A percentile compares a stretch with the other conserved stretches of the same genome.
Conservation (phyloP, 2,797 vertebrate genomes). For the Alcedo quadribrachys region DNA sequence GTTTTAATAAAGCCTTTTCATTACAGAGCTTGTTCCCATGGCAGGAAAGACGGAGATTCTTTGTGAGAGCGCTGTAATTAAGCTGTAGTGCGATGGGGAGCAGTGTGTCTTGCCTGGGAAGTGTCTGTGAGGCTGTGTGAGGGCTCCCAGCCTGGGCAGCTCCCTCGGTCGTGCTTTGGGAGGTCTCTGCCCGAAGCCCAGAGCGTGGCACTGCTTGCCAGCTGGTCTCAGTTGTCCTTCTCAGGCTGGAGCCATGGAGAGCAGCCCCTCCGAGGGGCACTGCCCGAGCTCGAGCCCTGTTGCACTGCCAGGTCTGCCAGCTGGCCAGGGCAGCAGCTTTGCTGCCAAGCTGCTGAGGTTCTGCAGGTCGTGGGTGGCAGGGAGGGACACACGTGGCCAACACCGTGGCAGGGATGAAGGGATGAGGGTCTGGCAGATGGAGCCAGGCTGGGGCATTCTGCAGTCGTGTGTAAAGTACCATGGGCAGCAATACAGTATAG, state of each 20-base stretch:
- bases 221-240: not conserved
- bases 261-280: not conserved
- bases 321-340: not conserved
- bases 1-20: slow-evolving; percentile 59
- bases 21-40: slow-evolving; percentile 15
- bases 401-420: fast-evolving
- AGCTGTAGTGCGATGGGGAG: not conserved
- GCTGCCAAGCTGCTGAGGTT: not conserved
- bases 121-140: no score
- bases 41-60: slow-evolving; percentile 14
- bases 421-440: fast-evolving
- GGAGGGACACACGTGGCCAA: fast-evolving
- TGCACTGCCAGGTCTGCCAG: not conserved
- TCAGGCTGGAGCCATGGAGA: not conserved
- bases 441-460: not conserved
- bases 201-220: fast-evolving
- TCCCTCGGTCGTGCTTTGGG: no score
- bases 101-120: not conserved
- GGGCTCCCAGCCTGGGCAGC: no score
- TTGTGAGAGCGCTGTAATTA: not conserved
- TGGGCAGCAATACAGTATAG: not conserved
- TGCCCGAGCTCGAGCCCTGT: not conserved
- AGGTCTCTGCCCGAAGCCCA: fast-evolving
- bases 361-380: not conserved
- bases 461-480: not conserved